Evolutionary conservation across 64 coral and sea anemone genomes (phyloP).

Genomic region (Actinia tenebrosa): DNA sequence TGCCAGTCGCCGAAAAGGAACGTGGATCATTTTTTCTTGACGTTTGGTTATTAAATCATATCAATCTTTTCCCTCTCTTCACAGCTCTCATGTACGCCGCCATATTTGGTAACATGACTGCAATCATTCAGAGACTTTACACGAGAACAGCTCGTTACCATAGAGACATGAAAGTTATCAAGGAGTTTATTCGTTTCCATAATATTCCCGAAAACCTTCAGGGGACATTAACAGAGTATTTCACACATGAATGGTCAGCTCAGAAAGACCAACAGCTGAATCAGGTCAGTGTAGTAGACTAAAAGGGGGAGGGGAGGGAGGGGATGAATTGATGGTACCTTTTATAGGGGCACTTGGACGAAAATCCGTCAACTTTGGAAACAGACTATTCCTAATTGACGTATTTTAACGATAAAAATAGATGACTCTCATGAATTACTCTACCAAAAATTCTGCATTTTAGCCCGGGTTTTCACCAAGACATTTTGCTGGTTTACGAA

Average conservation of each 20-base stretch:
- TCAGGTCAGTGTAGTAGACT: constrained; percentile 33
- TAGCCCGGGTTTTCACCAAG: too few species aligned
- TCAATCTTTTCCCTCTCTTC: background rate
- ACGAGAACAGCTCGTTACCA: constrained; percentile 87
- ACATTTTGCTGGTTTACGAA: too few species aligned
- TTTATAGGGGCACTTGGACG: too few species aligned
- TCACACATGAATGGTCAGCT: constrained; percentile 67
- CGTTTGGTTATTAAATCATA: background rate
- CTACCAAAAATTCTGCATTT: too few species aligned
- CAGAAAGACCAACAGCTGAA: constrained; percentile 72
- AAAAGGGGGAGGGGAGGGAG: too few species aligned
- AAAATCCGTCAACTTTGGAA: too few species aligned
- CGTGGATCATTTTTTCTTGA: too few species aligned
- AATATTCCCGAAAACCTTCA: constrained; percentile 73
- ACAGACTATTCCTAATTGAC: too few species aligned
- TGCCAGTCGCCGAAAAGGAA: too few species aligned
- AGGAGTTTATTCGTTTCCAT: constrained; percentile 83
- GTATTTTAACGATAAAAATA: too few species aligned
- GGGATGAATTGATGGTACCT: too few species aligned
- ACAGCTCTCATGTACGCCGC: constrained; percentile 92
- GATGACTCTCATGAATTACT: too few species aligned
- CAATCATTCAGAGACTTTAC: constrained; percentile 95
- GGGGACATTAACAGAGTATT: constrained; percentile 71
- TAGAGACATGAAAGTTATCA: constrained; percentile 63
- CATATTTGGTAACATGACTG: constrained; percentile 96